Evolutionary conservation across 2,113 vertebrate genomes (phyloP).

Genomic region (Himantopus leucocephalus): DNA sequence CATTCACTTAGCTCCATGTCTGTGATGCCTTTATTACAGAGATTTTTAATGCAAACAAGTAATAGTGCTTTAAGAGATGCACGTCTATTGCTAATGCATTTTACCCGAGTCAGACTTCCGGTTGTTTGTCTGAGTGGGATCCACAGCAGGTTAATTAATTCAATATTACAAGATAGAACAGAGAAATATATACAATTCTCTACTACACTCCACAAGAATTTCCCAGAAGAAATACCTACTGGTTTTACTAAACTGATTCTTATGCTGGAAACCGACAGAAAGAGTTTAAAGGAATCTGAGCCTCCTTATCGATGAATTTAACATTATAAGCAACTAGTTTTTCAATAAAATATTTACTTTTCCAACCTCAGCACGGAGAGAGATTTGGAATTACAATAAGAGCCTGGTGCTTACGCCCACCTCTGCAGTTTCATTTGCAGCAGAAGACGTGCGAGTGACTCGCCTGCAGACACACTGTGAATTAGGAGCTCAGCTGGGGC

Average conservation of each 20-base stretch:
- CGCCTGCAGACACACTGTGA: background rate
- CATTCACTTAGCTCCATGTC: background rate
- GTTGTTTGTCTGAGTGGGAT: background rate
- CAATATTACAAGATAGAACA: background rate
- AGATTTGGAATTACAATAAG: background rate
- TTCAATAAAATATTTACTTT: slow-evolving; percentile 28
- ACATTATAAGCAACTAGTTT: background rate
- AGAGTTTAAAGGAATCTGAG: background rate
- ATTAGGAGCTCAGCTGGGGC: background rate
- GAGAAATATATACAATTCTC: background rate
- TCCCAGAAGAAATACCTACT: background rate
- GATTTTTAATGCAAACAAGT: background rate
- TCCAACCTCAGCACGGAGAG: background rate
- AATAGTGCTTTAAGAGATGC: background rate
- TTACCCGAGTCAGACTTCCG: background rate
- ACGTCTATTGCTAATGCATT: background rate
- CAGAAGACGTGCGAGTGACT: background rate
- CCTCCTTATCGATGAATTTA: slow-evolving; percentile 13
- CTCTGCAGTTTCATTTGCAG: background rate
- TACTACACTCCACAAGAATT: background rate
- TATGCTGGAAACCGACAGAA: background rate
- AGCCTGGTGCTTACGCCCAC: background rate
- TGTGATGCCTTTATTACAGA: background rate
- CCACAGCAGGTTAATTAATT: background rate
- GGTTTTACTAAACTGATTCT: background rate